Conservation (phyloP, 2,113 vertebrate species). For the Nothobranchius kuhntae region DNA sequence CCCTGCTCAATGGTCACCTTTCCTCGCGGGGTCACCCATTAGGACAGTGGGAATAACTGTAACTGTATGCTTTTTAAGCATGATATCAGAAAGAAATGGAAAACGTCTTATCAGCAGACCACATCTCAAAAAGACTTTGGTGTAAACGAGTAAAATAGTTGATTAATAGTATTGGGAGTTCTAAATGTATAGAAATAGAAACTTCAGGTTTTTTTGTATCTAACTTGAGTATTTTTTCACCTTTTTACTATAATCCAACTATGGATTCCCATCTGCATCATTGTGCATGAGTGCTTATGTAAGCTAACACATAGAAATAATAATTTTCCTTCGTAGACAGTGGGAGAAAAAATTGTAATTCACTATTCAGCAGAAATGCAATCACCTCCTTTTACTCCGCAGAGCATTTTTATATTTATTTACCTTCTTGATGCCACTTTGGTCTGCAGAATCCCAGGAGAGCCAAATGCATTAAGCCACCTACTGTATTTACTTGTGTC, state of each 20-base stretch:
- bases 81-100: too few relatives aligned
- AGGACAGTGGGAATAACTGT: too few relatives aligned
- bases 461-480: constrained; percentile 73
- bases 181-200: not conserved
- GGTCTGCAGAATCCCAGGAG: constrained; percentile 54
- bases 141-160: too few relatives aligned
- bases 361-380: constrained; percentile 38
- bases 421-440: constrained; percentile 58
- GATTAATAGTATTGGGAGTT: not conserved
- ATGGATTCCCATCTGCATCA: constrained; percentile 3
- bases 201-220: not conserved
- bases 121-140: too few relatives aligned
- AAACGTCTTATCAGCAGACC: too few relatives aligned
- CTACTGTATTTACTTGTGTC: constrained; percentile 70
- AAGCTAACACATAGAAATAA: constrained; percentile 4
- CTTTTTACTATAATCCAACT: constrained; percentile 15
- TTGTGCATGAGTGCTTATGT: constrained; percentile 16
- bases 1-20: too few relatives aligned
- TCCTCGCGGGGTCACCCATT: too few relatives aligned
- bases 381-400: constrained; percentile 39
- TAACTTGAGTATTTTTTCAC: constrained; percentile 14
- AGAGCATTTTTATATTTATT: constrained; percentile 65
- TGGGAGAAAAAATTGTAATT: constrained; percentile 23
- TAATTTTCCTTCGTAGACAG: constrained; percentile 34
- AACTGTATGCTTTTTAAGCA: too few relatives aligned